These are phyloP conservation scores for Melanostoma mellinum DNA, from an alignment of 2,888 invertebrate genomes.

Conservation along the genomic window DNA sequence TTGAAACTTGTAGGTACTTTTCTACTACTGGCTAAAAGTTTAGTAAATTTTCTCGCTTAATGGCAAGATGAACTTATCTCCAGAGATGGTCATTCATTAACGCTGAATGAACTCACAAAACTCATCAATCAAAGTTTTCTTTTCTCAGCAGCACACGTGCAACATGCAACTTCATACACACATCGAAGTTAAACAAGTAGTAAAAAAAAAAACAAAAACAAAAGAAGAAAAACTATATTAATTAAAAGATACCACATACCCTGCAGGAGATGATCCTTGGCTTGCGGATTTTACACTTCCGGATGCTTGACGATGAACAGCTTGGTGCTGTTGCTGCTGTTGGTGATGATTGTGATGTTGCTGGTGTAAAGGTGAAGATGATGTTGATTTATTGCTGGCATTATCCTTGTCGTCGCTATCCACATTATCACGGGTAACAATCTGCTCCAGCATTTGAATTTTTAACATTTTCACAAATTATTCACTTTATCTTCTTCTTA, in stretches of 20 bases:
- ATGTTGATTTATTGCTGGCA: conserved; percentile 75
- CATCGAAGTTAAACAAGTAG: conserved; percentile 14
- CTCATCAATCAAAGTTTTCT: conserved; percentile 37
- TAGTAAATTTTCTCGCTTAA: conserved; percentile 19
- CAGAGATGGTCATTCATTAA: conserved; percentile 26
- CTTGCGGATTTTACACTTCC: conserved; percentile 78
- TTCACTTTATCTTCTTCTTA: conserved; percentile 10
- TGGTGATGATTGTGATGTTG: conserved; percentile 49
- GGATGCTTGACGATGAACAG: conserved; percentile 67
- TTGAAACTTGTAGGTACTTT: conserved; percentile 25
- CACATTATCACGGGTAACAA: conserved; percentile 85
- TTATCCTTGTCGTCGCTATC: conserved; percentile 75
- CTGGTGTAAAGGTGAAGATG: conserved; percentile 79
- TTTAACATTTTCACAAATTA: conserved; percentile 84
- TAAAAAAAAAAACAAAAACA: conserved; percentile 14
- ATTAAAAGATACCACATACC: conserved; percentile 78
- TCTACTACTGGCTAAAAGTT: conserved; percentile 2
- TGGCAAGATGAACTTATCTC: conserved; percentile 1
- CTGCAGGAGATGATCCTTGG: conserved; percentile 81
- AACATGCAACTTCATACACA: conserved; percentile 2
- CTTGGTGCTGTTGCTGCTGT: conserved; percentile 63
- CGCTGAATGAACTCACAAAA: conserved; percentile 23
- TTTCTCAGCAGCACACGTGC: conserved; percentile 7
- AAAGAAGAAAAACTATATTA: conserved; percentile 5
- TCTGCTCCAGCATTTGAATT: conserved; percentile 90